Evolutionary conservation across 2,113 vertebrate genomes (phyloP), one percentile per base, ranked within the genome.

Genomic region (Megaceryle torquata): DNA sequence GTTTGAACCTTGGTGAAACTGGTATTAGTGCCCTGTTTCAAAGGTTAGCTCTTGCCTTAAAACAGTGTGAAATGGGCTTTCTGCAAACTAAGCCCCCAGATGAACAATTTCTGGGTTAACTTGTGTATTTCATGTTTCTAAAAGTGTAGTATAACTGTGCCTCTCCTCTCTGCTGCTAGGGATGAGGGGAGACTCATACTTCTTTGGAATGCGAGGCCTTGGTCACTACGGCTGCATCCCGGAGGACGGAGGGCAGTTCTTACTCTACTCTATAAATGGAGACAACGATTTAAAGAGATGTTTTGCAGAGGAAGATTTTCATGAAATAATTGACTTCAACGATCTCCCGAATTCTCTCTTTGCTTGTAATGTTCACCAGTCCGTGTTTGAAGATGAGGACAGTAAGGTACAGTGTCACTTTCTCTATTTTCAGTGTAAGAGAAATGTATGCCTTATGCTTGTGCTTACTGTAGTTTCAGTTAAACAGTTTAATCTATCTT

Each of bases 301-400:
- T 39, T 97, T 98, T 18, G 88, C 98, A 2, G 97, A 98, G 69
- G 98, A 98, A 90, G 98, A 98, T 77, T 98, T 99, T 89, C 95
- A 98, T 92, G 98, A 98, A 48, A 98, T 99, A 95, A 98, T 98
- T 7, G 98, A 99, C 96, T 98, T 99, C 98, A 99, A 98, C 0
- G 98, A 99, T 86, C 98, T 99, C 50, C 98, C 98, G 6, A 98
- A 98, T 68, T 98, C 98, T 4, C 94, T 99, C 63, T 99, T 99
- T 33, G 98, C 98, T 5, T 99, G 98, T 95, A 99, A 99, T 0
- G 98, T 99, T 68, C 98, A 99, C 97, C 98, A 99, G 95, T 98
- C 98, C 1, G 98, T 99, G 78, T 99, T 99, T 94, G 98, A 99
- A 97, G 98, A 98, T 75, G 98, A 98, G 82, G 98, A 98, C 68